phyloP scores from a whole-genome alignment of 2,113 vertebrate genomes.

The Leptodactylus fuscus region DNA sequence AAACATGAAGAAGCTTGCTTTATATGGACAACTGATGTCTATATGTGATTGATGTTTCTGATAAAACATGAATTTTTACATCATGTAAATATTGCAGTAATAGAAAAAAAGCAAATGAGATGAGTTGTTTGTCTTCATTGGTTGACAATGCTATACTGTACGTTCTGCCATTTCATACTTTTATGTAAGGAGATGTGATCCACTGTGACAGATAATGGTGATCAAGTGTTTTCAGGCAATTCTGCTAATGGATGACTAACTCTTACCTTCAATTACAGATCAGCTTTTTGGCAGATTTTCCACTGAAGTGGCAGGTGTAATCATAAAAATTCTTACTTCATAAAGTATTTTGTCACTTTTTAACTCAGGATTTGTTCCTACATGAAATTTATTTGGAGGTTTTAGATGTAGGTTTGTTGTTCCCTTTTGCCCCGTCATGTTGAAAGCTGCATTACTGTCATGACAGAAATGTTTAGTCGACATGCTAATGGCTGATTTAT shows the following conservation, averaged over 20 bases:
- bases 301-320: not conserved
- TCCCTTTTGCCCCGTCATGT: not conserved
- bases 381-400: not conserved
- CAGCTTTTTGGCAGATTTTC: not conserved
- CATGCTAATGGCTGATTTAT: not conserved
- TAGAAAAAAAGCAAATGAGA: not conserved
- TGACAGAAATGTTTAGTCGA: not conserved
- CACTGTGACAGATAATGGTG: not conserved
- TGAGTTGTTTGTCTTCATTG: not conserved
- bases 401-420: not conserved
- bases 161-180: not conserved
- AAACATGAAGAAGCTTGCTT: too few species aligned
- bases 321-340: not conserved
- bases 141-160: not conserved
- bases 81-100: not conserved
- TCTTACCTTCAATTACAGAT: constrained; percentile 13
- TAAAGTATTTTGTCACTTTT: constrained; percentile 26
- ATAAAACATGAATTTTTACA: not conserved
- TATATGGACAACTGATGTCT: not conserved
- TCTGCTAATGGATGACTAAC: constrained; percentile 28
- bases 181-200: not conserved
- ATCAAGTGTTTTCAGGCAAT: constrained; percentile 1
- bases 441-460: not conserved
- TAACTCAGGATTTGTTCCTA: constrained; percentile 27
- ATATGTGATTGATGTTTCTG: not conserved